Evolutionary conservation across 2,797 vertebrate species (phyloP).

Genomic region (Melanotaenia nigrans): DNA sequence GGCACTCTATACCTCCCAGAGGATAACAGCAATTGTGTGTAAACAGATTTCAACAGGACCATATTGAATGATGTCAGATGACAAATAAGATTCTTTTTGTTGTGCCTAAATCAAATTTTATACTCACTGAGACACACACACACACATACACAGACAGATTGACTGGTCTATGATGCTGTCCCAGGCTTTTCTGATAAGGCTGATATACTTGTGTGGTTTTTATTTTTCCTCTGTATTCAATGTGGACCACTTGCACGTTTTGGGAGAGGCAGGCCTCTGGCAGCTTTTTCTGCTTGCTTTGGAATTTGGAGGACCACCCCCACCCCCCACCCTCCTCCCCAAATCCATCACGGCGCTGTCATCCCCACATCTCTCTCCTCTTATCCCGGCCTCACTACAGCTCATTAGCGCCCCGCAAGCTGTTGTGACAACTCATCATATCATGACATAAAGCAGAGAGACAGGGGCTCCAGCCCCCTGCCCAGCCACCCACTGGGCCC

Average conservation of each 20-base stretch:
- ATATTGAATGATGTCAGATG: constrained; percentile 40
- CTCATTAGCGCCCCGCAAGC: constrained; percentile 84
- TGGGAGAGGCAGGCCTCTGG: constrained; percentile 72
- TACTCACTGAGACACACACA: not conserved
- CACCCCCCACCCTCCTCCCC: constrained; percentile 39
- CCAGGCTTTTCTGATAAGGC: constrained; percentile 7
- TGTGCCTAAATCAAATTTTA: constrained; percentile 39
- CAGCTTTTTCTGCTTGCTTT: constrained; percentile 81
- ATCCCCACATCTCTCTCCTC: constrained; percentile 62
- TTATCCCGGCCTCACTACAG: constrained; percentile 75
- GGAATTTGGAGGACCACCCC: constrained; percentile 77
- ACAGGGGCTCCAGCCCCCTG: constrained; percentile 47
- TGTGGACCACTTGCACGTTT: constrained; percentile 57
- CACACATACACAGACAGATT: constrained; percentile 4
- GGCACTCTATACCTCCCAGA: constrained; percentile 54
- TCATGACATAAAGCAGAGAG: constrained; percentile 83
- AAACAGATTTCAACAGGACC: constrained; percentile 49
- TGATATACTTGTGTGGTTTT: constrained; percentile 29
- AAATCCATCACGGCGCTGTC: constrained; percentile 84
- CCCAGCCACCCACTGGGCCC: constrained; percentile 64
- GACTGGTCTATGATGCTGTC: constrained; percentile 17
- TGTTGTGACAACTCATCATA: constrained; percentile 87
- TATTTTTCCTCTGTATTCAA: constrained; percentile 68
- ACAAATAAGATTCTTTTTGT: constrained; percentile 47
- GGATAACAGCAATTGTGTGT: constrained; percentile 41